Evolutionary conservation across 2,797 vertebrate species (phyloP).

Genomic region (Nothura maculosa): DNA sequence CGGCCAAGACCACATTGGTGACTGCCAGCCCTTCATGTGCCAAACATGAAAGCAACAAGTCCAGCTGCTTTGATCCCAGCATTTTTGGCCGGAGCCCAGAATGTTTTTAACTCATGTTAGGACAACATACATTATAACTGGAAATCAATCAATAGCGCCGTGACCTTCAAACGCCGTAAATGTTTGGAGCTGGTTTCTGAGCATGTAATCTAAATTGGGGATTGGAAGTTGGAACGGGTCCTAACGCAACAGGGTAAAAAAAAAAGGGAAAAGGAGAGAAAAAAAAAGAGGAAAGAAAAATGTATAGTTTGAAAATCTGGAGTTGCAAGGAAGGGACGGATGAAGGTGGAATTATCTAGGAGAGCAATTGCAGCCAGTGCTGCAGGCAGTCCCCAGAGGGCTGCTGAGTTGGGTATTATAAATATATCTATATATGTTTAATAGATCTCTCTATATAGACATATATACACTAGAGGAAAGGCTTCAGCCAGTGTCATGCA

Average conservation of each 20-base stretch:
- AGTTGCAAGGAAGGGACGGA: conserved; percentile 82
- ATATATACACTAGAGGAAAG: background rate
- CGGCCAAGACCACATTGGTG: conserved; percentile 88
- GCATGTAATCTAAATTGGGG: conserved; percentile 85
- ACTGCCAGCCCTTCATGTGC: conserved; percentile 88
- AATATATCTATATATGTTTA: too few species aligned
- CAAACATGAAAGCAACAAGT: conserved; percentile 90
- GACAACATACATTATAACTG: conserved; percentile 88
- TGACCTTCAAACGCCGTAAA: conserved; percentile 86
- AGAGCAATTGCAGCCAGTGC: conserved; percentile 37
- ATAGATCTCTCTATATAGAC: too few species aligned
- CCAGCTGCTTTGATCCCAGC: conserved; percentile 87
- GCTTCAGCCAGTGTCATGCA: background rate
- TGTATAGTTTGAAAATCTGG: conserved; percentile 75
- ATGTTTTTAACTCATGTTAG: conserved; percentile 84
- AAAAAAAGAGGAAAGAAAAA: conserved; percentile 52
- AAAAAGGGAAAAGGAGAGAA: conserved; percentile 31
- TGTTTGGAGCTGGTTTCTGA: conserved; percentile 85
- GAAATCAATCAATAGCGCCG: conserved; percentile 88
- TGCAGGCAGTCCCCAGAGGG: too few species aligned
- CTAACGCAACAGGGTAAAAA: conserved; percentile 79
- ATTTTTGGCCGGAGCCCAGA: conserved; percentile 86
- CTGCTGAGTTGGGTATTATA: background rate
- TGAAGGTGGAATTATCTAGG: conserved; percentile 77
- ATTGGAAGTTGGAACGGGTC: conserved; percentile 84